phyloP scores from a whole-genome alignment of 2,797 vertebrate species.

The Melanotaenia parkinsoni region DNA sequence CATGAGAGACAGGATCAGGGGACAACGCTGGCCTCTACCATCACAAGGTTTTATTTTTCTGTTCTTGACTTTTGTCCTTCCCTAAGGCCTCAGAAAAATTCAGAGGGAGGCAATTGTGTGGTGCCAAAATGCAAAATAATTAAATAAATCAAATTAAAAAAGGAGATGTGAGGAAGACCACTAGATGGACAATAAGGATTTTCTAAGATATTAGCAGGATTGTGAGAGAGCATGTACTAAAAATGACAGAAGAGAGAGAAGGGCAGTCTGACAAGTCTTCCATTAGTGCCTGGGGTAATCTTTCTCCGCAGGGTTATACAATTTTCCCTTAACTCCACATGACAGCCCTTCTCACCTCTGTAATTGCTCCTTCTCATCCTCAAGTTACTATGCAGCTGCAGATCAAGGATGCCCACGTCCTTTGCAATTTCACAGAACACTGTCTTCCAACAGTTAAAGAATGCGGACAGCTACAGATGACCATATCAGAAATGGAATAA shows the following conservation, averaged over 20 bases:
- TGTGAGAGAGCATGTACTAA: slow-evolving; percentile 38
- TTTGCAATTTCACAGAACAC: slow-evolving; percentile 57
- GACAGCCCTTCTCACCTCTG: slow-evolving; percentile 63
- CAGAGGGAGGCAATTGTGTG: neutral
- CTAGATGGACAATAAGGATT: slow-evolving; percentile 49
- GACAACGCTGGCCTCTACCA: slow-evolving; percentile 7
- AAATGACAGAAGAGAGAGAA: slow-evolving; percentile 25
- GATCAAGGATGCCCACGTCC: slow-evolving; percentile 66
- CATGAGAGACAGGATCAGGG: slow-evolving; percentile 3
- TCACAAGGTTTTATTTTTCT: slow-evolving; percentile 20
- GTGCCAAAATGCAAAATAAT: slow-evolving; percentile 21
- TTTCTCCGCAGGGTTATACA: slow-evolving; percentile 56
- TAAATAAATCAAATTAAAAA: neutral
- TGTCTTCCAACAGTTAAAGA: slow-evolving; percentile 41
- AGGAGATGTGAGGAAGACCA: slow-evolving; percentile 16
- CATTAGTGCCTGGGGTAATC: slow-evolving; percentile 67
- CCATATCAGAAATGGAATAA: slow-evolving; percentile 9
- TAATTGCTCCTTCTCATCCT: slow-evolving; percentile 61
- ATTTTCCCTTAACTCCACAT: slow-evolving; percentile 72
- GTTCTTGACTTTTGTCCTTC: slow-evolving; percentile 18
- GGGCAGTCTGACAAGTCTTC: slow-evolving; percentile 62
- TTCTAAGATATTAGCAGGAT: slow-evolving; percentile 35
- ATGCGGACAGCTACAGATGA: slow-evolving; percentile 29
- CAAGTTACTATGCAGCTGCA: slow-evolving; percentile 65
- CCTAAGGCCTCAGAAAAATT: slow-evolving; percentile 7